A percentile compares a stretch with the other conserved stretches of the same genome.
phyloP scores from a whole-genome alignment of 2,888 invertebrate species.

The Oasisia sp. region DNA sequence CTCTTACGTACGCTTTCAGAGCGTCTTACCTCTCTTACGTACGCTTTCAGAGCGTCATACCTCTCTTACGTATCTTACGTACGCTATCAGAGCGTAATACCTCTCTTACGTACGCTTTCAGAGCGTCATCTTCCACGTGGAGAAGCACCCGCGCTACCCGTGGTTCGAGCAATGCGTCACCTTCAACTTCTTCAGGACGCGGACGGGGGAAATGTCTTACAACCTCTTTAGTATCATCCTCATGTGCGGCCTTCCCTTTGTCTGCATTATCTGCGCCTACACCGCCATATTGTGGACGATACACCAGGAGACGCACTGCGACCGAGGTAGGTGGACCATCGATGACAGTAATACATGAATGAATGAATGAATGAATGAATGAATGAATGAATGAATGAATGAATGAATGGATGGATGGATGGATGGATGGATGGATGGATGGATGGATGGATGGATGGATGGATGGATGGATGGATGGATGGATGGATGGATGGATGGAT shows the following conservation, averaged over 20 bases:
- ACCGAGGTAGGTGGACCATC: background rate
- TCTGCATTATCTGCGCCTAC: conserved; percentile 88
- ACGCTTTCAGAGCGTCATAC: conserved; percentile 76
- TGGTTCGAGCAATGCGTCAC: conserved; percentile 94
- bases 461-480: too few species aligned
- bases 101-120: conserved; percentile 60
- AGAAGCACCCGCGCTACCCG: conserved; percentile 81
- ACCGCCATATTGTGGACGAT: conserved; percentile 77
- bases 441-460: too few species aligned
- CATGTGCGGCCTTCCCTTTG: conserved; percentile 87
- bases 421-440: too few species aligned
- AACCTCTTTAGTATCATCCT: conserved; percentile 84
- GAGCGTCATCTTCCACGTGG: conserved; percentile 87
- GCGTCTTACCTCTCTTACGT: too few species aligned
- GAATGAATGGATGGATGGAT: too few species aligned
- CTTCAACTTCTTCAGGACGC: conserved; percentile 80
- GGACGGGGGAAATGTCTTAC: conserved; percentile 81
- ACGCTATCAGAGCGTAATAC: conserved; percentile 73
- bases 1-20: conserved; percentile 70
- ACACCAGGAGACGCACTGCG: background rate
- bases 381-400: too few species aligned
- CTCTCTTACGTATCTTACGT: too few species aligned
- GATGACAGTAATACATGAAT: too few species aligned
- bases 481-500: too few species aligned
- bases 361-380: too few species aligned